Evolutionary conservation across 2,888 invertebrate genomes (phyloP), one percentile per base, ranked within the genome.

Genomic region (Byasa hedistus): DNA sequence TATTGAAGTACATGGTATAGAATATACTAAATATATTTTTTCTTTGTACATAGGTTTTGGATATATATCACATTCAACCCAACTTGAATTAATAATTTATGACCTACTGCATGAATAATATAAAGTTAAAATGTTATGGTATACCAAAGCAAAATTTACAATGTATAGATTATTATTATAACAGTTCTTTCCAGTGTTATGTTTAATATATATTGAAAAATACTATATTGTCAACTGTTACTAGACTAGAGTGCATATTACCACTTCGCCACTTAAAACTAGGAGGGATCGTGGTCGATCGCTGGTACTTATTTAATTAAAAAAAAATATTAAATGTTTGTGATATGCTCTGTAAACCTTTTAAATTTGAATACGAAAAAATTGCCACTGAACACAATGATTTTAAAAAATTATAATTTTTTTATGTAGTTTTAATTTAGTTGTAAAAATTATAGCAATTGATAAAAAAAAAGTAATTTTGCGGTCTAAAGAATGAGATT

Each of bases 31-130:
- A 74, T 75, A 72, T 72, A 68, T 36, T 44, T 3, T 73, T 75
- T 76, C 74, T 75, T 75, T 78, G 75, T 77, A 78, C 74, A 77
- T 78, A 78, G 69, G 71, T 74, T 75, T 73, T 73, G 72, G 36
- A 55, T 72, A 71, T 27, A 27, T 71, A 72, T 65, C 65, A 65
- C 70, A 67, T 65, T 55, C 66, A 68, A 57, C 67, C 61, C 69
- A 62, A 59, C 60, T 62, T 63, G 39, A 54, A 54, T 54, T 64
- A 68, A 69, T 65, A 64, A 64, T 59, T 64, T 24, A 39, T 23
- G 32, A 59, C 36, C 36, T 10, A 17, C 32, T 51, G 44, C 52
- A 22, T 32, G 51, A 61, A 32, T 54, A 59, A 54, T 56, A 21
- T 65, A 15, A 60, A 32, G 21, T 60, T 55, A 55, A 65, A 64